These are phyloP conservation scores for Amphipoea lucens DNA, from an alignment of 2,888 invertebrate species.

Conservation along the genomic window DNA sequence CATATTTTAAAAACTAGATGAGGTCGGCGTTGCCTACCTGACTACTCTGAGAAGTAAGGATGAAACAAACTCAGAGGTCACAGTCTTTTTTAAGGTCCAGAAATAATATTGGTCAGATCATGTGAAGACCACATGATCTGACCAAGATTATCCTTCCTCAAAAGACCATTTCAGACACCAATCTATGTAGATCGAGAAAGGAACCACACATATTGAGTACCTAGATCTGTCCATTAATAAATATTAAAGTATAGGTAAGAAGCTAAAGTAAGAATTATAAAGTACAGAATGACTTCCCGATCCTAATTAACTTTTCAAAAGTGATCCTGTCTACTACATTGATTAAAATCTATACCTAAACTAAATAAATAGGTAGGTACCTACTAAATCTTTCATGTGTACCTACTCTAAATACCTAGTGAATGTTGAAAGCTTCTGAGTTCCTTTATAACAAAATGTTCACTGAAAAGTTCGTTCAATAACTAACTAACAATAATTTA, in stretches of 20 bases:
- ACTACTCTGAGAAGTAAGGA: not conserved
- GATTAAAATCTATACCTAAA: not conserved
- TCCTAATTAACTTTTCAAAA: not conserved
- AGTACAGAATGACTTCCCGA: not conserved
- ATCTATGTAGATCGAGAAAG: too few relatives aligned
- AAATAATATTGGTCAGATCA: too few relatives aligned
- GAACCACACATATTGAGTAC: not conserved
- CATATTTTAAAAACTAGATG: not conserved
- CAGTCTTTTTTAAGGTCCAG: too few relatives aligned
- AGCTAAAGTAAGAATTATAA: not conserved
- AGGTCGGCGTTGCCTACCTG: not conserved
- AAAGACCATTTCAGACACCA: too few relatives aligned
- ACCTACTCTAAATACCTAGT: not conserved
- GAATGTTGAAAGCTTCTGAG: not conserved
- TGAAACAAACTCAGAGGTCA: too few relatives aligned
- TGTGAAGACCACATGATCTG: not conserved
- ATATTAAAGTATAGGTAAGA: not conserved
- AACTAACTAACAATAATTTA: too few relatives aligned
- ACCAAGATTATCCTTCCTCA: too few relatives aligned
- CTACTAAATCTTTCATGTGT: not conserved
- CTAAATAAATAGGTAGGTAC: not conserved
- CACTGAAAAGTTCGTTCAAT: too few relatives aligned
- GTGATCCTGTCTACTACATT: too few relatives aligned
- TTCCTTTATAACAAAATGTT: not conserved
- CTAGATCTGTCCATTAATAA: not conserved